These are phyloP conservation scores for Scaptomyza polygonia DNA, from an alignment of 2,888 invertebrate species.

Conservation along the genomic window DNA sequence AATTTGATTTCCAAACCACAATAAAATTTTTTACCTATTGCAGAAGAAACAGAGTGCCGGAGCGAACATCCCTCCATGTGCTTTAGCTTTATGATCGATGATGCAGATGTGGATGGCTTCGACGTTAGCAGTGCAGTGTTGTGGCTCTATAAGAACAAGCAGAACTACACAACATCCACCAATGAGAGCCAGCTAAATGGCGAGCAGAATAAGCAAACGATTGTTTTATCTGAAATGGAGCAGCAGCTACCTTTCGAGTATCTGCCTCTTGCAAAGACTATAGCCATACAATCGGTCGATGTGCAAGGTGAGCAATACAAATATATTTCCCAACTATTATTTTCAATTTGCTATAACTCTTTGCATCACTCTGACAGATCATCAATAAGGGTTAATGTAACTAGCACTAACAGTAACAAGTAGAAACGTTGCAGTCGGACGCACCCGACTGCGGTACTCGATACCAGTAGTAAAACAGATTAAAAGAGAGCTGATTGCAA, in stretches of 20 bases:
- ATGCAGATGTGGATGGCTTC: constrained; percentile 89
- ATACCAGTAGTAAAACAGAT: no score
- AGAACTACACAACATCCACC: constrained; percentile 48
- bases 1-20: no score
- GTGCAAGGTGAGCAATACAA: constrained; percentile 85
- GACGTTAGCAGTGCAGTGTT: constrained; percentile 91
- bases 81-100: constrained; percentile 91
- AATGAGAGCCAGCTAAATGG: constrained; percentile 47
- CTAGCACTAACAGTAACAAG: no score
- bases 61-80: constrained; percentile 88
- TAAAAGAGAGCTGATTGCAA: no score
- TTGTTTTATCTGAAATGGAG: constrained; percentile 91
- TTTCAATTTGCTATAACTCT: no score
- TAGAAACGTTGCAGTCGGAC: no score
- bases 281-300: constrained; percentile 91
- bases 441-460: no score
- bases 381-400: no score
- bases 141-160: constrained; percentile 89
- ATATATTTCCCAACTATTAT: no score
- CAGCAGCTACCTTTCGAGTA: constrained; percentile 89
- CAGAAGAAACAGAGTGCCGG: constrained; percentile 86
- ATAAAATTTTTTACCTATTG: constrained; percentile 38
- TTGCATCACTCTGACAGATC: no score
- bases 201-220: constrained; percentile 86
- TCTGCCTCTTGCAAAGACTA: constrained; percentile 91